A percentile compares a stretch with the other conserved stretches of the same genome.
Conservation (phyloP, 2,888 invertebrate genomes). For the Octodonta nipae region DNA sequence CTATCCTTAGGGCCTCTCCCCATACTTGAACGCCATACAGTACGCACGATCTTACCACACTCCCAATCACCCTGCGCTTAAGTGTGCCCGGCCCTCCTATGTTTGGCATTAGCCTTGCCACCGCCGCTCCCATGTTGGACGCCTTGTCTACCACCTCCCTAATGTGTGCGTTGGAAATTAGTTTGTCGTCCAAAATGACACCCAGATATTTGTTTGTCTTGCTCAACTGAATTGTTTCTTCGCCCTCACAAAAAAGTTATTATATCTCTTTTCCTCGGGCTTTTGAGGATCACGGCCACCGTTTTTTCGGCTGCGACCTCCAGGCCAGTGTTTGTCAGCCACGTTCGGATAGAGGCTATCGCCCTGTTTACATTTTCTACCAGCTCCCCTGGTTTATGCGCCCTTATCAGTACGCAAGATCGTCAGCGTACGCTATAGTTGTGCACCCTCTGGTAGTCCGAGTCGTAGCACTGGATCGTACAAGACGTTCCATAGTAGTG, state of each 20-base stretch:
- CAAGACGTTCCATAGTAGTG: slow-evolving; percentile 11
- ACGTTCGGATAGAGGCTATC: neutral
- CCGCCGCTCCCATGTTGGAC: neutral
- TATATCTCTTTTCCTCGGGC: too few relatives aligned
- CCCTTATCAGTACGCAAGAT: slow-evolving; percentile 6
- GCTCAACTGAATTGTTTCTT: too few relatives aligned
- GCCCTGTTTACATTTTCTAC: neutral
- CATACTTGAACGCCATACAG: slow-evolving; percentile 8
- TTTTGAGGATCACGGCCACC: too few relatives aligned
- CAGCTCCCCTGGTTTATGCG: neutral
- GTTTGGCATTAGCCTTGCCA: slow-evolving; percentile 5
- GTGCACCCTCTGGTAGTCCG: neutral
- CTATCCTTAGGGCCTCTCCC: neutral
- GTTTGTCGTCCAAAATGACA: slow-evolving; percentile 3
- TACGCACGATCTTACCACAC: slow-evolving; percentile 6
- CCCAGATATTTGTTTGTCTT: slow-evolving; percentile 6
- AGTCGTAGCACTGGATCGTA: slow-evolving; percentile 9
- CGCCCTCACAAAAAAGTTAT: too few relatives aligned
- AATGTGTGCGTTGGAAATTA: slow-evolving; percentile 3
- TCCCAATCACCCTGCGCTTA: slow-evolving; percentile 3
- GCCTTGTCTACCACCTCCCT: neutral
- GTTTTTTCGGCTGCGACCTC: too few relatives aligned
- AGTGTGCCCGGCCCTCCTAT: slow-evolving; percentile 2
- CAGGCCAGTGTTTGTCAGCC: slow-evolving; percentile 6
- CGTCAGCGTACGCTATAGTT: slow-evolving; percentile 10